Conservation (phyloP, 1,140 invertebrate genomes). For the Coboldia fuscipes region DNA sequence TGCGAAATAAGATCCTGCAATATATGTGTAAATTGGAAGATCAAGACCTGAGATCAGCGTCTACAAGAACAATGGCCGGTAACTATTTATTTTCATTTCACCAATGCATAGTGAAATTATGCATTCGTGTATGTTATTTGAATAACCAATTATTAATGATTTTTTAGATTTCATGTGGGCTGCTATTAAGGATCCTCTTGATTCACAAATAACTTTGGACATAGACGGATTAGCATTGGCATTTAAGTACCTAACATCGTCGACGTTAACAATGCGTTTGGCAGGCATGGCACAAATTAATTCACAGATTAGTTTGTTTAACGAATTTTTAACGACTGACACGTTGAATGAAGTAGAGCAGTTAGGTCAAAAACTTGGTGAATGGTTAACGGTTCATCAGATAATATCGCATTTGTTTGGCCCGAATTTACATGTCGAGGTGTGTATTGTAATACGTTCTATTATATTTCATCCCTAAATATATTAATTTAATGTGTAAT, state of each 20-base stretch:
- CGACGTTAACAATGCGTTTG: constrained; percentile 44
- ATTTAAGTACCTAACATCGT: constrained; percentile 87
- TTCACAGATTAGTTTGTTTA: constrained; percentile 75
- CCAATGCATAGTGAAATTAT: too few species aligned
- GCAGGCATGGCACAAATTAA: constrained; percentile 80
- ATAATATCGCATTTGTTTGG: constrained; percentile 90
- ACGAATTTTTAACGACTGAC: constrained; percentile 73
- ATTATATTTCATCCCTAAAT: constrained; percentile 1
- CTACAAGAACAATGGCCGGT: constrained; percentile 79
- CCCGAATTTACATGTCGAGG: constrained; percentile 86
- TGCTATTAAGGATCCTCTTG: constrained; percentile 75
- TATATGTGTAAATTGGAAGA: constrained; percentile 87
- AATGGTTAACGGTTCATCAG: constrained; percentile 76
- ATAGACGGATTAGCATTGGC: constrained; percentile 72
- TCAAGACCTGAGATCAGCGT: constrained; percentile 66
- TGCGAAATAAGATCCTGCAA: constrained; percentile 63
- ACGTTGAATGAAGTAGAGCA: constrained; percentile 61
- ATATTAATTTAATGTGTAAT: constrained; percentile 2
- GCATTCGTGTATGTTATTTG: too few species aligned
- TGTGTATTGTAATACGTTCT: constrained; percentile 23
- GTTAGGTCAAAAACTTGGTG: constrained; percentile 60
- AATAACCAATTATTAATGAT: constrained; percentile 23
- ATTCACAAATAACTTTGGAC: constrained; percentile 70
- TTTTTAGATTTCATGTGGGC: constrained; percentile 93
- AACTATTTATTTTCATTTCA: too few species aligned